Evolutionary conservation across 2,888 invertebrate species (phyloP).

Genomic region (Sinodicranocentrus sp.): DNA sequence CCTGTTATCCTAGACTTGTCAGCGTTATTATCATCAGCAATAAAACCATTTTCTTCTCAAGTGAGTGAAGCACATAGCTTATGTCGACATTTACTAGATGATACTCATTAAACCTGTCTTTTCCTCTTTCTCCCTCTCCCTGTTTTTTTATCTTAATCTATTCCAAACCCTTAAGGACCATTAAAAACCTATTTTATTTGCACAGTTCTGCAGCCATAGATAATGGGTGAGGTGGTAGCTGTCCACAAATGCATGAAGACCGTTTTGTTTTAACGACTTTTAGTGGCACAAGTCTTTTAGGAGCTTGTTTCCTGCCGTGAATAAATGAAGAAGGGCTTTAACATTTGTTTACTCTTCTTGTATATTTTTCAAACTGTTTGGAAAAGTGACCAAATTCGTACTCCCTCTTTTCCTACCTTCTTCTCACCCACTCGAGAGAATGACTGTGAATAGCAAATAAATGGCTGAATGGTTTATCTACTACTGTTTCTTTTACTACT

Average conservation of each 20-base stretch:
- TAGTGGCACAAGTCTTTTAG: slow-evolving; percentile 38
- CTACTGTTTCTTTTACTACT: background rate
- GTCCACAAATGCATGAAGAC: background rate
- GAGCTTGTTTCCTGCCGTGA: slow-evolving; percentile 52
- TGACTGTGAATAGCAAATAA: slow-evolving; percentile 5
- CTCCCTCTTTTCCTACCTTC: slow-evolving; percentile 16
- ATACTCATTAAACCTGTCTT: slow-evolving; percentile 55
- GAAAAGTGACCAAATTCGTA: slow-evolving; percentile 15
- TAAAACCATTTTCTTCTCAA: slow-evolving; percentile 53
- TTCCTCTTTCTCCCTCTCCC: slow-evolving; percentile 12
- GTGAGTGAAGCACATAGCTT: slow-evolving; percentile 3
- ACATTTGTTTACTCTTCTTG: too few relatives aligned
- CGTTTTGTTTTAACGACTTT: slow-evolving; percentile 38
- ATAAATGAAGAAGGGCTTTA: slow-evolving; percentile 43
- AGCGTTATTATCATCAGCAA: slow-evolving; percentile 47
- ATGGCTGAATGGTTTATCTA: background rate
- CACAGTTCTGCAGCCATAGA: slow-evolving; percentile 37
- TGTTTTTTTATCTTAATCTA: slow-evolving; percentile 21
- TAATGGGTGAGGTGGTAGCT: background rate
- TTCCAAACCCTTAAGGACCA: slow-evolving; percentile 52
- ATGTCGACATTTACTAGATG: background rate
- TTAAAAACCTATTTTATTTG: slow-evolving; percentile 51
- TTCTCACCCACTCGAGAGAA: background rate
- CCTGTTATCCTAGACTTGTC: slow-evolving; percentile 53
- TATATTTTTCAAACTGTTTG: background rate